Evolutionary conservation across 2,797 vertebrate genomes (phyloP), one percentile per base, ranked within the genome.

Genomic region (Synaphobranchus kaupii): DNA sequence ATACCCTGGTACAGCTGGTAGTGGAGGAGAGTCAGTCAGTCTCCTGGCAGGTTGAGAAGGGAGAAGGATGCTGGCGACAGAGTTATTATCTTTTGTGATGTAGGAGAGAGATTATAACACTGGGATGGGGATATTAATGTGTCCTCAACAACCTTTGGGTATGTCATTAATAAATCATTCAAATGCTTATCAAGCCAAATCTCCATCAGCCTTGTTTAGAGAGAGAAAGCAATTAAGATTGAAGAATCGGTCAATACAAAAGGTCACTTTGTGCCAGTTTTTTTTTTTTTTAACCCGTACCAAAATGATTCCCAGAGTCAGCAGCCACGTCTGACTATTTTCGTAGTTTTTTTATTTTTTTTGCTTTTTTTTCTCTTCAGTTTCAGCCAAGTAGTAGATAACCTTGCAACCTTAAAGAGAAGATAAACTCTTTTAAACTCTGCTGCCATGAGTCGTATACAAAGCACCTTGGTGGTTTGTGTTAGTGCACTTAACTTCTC

Each of bases 161-260:
- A 81, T 81, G 78, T 81, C 78, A 81, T 81, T 81, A 81, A 81
- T 48, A 81, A 81, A 81, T 81, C 78, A 48, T 81, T 81, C 78
- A 81, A 81, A 81, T 47, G 44, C 20, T 81, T n/a, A 81, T 81
- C 78, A 81, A n/a, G 78, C 78, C 78, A 81, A 50, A 81, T 81
- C 44, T 81, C 44, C 78, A 81, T 47, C 44, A 20, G 78, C 44
- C 78, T 81, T 81, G 78, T 81, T 81, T 81, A 81, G 78, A 81
- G 47, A 81, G 78, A 81, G 47, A 81, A 81, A 81, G 78, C 78
- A 81, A 81, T 81, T 81, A 81, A 81, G 78, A 81, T 81, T 25
- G 78, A 81, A 50, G 78, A 81, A 81, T 50, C 28, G 47, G 44
- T 81, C 47, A 20, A 81, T 81, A 50, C 22, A 48, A 81, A 81